A percentile compares a stretch with the other conserved stretches of the same genome.
Evolutionary conservation across 2,888 invertebrate species (phyloP).

Genomic region (Zelleria hepariella): DNA sequence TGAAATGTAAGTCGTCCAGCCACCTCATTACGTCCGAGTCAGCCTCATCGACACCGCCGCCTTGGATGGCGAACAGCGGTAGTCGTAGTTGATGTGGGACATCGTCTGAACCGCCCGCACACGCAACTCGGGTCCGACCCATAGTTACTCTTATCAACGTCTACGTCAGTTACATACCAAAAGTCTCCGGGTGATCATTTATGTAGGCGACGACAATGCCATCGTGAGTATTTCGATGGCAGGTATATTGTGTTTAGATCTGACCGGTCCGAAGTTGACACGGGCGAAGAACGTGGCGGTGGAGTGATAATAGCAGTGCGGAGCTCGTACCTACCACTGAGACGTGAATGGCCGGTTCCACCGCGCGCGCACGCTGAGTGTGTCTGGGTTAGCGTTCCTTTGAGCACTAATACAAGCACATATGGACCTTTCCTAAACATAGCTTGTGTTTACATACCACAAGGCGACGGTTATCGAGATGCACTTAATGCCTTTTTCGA

Average conservation of each 20-base stretch:
- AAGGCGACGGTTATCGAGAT: not conserved
- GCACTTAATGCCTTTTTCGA: slow-evolving; percentile 5
- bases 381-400: not conserved
- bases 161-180: too few species aligned
- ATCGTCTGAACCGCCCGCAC: too few species aligned
- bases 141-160: too few species aligned
- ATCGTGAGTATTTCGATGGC: not conserved
- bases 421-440: not conserved
- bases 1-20: too few species aligned
- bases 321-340: not conserved
- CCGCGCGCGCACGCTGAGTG: not conserved
- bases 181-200: too few species aligned
- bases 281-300: not conserved
- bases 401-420: not conserved
- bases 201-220: too few species aligned
- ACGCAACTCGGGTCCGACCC: too few species aligned
- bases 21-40: too few species aligned
- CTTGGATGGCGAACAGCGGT: too few species aligned
- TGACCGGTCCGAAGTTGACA: not conserved
- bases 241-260: not conserved
- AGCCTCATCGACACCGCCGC: too few species aligned
- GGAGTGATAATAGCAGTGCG: not conserved
- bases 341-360: not conserved
- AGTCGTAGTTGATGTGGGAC: too few species aligned
- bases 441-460: not conserved